Evolutionary conservation across 2,888 invertebrate genomes (phyloP), one percentile per base, ranked within the genome.

Genomic region (Clitarchus hookeri): DNA sequence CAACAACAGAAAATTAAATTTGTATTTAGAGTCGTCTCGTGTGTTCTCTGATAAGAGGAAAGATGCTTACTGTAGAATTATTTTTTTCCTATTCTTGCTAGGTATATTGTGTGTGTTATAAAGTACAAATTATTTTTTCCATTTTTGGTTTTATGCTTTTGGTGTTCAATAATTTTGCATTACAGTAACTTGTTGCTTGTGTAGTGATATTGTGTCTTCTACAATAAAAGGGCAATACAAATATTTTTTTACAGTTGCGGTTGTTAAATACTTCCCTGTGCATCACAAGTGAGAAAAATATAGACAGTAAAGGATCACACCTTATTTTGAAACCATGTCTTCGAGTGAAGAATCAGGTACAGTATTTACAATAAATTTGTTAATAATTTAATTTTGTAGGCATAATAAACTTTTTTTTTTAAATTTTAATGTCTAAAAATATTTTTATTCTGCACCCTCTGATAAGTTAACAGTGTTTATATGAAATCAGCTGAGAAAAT

Each of bases 221-320:
- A 36, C 36, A 36, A 36, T 36, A 36, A 36, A 36, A 36, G 36
- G 36, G 1, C 36, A 36, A 36, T 36, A 3, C 36, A 36, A 36
- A 23, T 77, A 44, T 79, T 1, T 86, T 85, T 23, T 89, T 90
- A 84, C 94, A 96, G 92, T 93, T 98, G 77, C 94, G 95, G 84
- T 92, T 98, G 87, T 92, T 94, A 27, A 95, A 95, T 85, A 95
- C 95, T 0, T 93, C 94, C 0, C 91, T 97, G 0, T 98, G 98
- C 90, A 92, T 97, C 26, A 95, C 97, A 88, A 95, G 96, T 87
- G 94, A 94, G 85, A 95, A 95, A 89, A 95, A 96, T 89, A 92
- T 95, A 2, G 96, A 96, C 89, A 95, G 95, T 44, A 97, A 96
- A 92, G 96, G 96, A 80, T 95, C 97, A 82, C 93, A 94, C 12